A percentile compares a stretch with the other conserved stretches of the same genome.
These are phyloP conservation scores for Centropus bengalensis DNA, from an alignment of 2,113 vertebrate species.

Conservation along the genomic window DNA sequence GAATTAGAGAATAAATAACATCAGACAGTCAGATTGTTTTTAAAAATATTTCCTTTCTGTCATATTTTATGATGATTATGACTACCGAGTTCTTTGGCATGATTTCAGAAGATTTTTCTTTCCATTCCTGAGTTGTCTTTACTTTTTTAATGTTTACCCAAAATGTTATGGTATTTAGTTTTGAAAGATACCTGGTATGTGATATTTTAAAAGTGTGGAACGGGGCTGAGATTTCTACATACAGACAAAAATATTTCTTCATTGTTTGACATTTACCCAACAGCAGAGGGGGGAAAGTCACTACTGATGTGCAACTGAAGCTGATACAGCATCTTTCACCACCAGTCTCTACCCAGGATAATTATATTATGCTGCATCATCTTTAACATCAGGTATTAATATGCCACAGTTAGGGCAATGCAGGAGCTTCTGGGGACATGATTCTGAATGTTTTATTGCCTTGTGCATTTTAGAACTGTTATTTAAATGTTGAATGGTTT, in stretches of 20 bases:
- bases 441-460: not conserved
- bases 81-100: not conserved
- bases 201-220: slow-evolving; percentile 3
- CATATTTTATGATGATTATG: not conserved
- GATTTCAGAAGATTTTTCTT: not conserved
- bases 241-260: not conserved
- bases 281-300: not conserved
- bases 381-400: not conserved
- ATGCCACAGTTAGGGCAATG: not conserved
- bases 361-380: slow-evolving; percentile 15
- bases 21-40: not conserved
- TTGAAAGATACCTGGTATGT: not conserved
- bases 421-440: not conserved
- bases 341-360: not conserved
- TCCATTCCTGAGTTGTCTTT: not conserved
- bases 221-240: not conserved
- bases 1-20: not conserved
- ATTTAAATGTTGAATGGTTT: not conserved
- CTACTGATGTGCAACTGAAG: not conserved
- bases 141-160: not conserved
- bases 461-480: fast-evolving
- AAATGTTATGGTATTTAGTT: not conserved
- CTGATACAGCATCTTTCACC: not conserved
- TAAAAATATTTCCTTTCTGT: not conserved
- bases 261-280: slow-evolving; percentile 25